phyloP scores from a whole-genome alignment of 2,888 invertebrate species.

The Himalopsyche anomala region DNA sequence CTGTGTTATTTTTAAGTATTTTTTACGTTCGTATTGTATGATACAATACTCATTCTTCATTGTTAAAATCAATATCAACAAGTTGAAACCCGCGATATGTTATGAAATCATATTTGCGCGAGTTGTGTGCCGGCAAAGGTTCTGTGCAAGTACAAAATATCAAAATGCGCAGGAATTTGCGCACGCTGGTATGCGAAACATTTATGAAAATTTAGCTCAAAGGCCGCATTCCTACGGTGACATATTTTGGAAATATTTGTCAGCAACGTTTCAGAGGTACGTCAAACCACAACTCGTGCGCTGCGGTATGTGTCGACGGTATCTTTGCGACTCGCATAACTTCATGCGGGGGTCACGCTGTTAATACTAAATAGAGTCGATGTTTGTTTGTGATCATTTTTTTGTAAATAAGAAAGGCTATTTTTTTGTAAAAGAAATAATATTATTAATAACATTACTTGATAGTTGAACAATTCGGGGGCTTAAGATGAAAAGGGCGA shows the following conservation, averaged over 20 bases:
- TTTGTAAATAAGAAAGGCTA: background rate
- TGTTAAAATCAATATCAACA: too few species aligned
- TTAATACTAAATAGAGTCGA: background rate
- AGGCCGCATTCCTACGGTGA: conserved; percentile 61
- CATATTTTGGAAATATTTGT: conserved; percentile 63
- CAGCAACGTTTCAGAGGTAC: conserved; percentile 15
- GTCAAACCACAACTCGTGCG: conserved; percentile 13
- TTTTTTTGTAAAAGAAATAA: too few species aligned
- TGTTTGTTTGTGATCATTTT: background rate
- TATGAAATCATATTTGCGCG: background rate
- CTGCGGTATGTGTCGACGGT: conserved; percentile 6
- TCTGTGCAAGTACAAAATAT: conserved; percentile 13
- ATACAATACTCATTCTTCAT: too few species aligned
- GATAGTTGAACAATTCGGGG: too few species aligned
- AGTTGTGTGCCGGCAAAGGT: background rate
- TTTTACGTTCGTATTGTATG: too few species aligned
- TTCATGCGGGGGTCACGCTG: background rate
- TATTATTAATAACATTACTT: too few species aligned
- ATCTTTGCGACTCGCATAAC: conserved; percentile 18
- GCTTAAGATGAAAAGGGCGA: too few species aligned
- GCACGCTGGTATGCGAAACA: conserved; percentile 59
- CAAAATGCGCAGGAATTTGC: conserved; percentile 32
- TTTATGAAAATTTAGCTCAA: conserved; percentile 64
- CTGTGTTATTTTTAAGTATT: too few species aligned
- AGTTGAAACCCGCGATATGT: too few species aligned